Conservation (phyloP, 2,888 invertebrate species). For the Eupithecia pulchellata region DNA sequence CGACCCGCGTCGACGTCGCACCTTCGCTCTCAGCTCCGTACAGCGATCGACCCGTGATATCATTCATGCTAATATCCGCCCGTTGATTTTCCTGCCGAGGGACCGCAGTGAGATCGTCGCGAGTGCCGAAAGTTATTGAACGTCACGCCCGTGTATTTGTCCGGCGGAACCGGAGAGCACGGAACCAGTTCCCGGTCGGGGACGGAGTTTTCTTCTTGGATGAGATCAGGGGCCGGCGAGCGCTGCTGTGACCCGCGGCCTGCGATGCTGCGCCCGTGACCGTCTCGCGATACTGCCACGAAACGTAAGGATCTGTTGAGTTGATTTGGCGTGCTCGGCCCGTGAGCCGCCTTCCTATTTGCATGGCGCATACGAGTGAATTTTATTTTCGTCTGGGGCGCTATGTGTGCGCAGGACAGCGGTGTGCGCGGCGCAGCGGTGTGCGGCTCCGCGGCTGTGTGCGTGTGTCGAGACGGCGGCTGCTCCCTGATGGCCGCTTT, state of each 20-base stretch:
- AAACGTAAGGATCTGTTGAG: constrained; percentile 83
- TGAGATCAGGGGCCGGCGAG: constrained; percentile 71
- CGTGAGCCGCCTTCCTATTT: constrained; percentile 80
- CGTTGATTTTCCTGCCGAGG: constrained; percentile 80
- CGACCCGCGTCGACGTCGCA: constrained; percentile 81
- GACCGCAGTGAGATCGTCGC: constrained; percentile 73
- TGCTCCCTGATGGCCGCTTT: constrained; percentile 79
- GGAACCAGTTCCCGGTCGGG: constrained; percentile 75
- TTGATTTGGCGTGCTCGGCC: constrained; percentile 74
- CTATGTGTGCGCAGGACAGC: constrained; percentile 71
- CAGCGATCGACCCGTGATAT: constrained; percentile 68
- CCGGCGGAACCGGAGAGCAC: constrained; percentile 71
- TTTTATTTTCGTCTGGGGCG: constrained; percentile 83
- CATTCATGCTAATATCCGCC: constrained; percentile 81
- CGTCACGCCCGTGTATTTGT: constrained; percentile 75
- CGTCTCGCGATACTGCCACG: constrained; percentile 82
- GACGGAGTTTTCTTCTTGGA: constrained; percentile 72
- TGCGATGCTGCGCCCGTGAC: constrained; percentile 84
- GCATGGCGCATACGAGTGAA: constrained; percentile 84
- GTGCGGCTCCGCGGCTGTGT: constrained; percentile 59
- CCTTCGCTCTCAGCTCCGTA: constrained; percentile 50
- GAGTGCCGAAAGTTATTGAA: constrained; percentile 80
- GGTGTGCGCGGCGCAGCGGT: constrained; percentile 63
- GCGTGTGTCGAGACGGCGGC: constrained; percentile 72
- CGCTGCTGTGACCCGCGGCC: constrained; percentile 74